These are phyloP conservation scores for Chrysolina haemoptera DNA, from an alignment of 2,888 invertebrate genomes.

Conservation along the genomic window DNA sequence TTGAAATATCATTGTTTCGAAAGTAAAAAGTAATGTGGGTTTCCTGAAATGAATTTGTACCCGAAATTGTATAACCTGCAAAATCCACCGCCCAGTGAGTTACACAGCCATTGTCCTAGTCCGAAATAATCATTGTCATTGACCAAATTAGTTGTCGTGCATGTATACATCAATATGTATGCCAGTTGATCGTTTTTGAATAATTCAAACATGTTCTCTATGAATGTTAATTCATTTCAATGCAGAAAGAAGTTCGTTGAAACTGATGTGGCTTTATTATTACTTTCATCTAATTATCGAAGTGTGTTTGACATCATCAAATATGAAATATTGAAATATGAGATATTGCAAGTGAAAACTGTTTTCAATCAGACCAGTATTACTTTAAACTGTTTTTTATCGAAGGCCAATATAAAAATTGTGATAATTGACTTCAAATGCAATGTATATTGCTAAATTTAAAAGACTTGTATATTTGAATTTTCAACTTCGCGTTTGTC, in stretches of 20 bases:
- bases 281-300: no score
- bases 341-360: no score
- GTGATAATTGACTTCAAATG: no score
- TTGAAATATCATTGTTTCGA: background rate
- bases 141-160: slow-evolving; percentile 34
- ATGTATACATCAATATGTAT: slow-evolving; percentile 23
- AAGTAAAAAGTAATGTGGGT: background rate
- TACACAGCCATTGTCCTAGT: slow-evolving; percentile 22
- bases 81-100: background rate
- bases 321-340: no score
- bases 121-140: slow-evolving; percentile 31
- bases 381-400: no score
- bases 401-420: no score
- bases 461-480: no score
- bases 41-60: background rate
- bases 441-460: no score
- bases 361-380: no score
- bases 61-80: slow-evolving; percentile 6
- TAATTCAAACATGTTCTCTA: slow-evolving; percentile 17
- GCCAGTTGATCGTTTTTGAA: slow-evolving; percentile 22
- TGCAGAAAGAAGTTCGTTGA: background rate
- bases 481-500: no score
- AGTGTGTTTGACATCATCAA: no score
- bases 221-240: slow-evolving; percentile 17
- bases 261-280: background rate